These are phyloP conservation scores for Himantopus leucocephalus DNA, from an alignment of 2,113 vertebrate genomes.

Conservation along the genomic window DNA sequence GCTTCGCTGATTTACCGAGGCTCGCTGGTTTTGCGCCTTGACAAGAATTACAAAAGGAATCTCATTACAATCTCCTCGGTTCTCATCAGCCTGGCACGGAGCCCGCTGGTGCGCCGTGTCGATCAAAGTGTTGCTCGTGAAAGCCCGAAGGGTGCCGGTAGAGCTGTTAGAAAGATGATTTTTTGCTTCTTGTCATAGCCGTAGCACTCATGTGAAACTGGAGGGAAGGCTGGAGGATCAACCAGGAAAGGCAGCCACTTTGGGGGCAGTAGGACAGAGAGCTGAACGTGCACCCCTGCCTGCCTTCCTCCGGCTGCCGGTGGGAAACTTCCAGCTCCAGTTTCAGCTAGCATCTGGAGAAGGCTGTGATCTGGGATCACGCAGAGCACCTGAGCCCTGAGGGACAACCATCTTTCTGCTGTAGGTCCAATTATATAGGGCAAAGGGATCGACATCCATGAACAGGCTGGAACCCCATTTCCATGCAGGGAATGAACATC, in stretches of 20 bases:
- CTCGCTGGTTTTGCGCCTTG: background rate
- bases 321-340: background rate
- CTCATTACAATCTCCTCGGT: background rate
- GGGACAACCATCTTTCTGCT: background rate
- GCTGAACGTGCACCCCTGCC: accelerated
- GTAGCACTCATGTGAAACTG: background rate
- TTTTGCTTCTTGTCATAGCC: background rate
- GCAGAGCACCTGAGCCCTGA: background rate
- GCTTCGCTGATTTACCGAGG: background rate
- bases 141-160: background rate
- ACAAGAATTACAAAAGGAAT: conserved; percentile 16
- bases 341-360: background rate
- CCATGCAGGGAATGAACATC: background rate
- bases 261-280: background rate
- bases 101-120: background rate
- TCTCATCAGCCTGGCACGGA: background rate
- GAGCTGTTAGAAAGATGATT: background rate
- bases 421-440: background rate
- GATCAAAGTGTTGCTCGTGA: background rate
- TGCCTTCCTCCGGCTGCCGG: background rate
- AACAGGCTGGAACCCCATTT: background rate
- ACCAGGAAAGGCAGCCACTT: background rate
- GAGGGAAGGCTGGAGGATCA: background rate
- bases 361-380: background rate
- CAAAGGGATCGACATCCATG: background rate